Evolutionary conservation across 1,140 invertebrate genomes (phyloP), one percentile per base, ranked within the genome.

Genomic region (Calephelis nemesis): DNA sequence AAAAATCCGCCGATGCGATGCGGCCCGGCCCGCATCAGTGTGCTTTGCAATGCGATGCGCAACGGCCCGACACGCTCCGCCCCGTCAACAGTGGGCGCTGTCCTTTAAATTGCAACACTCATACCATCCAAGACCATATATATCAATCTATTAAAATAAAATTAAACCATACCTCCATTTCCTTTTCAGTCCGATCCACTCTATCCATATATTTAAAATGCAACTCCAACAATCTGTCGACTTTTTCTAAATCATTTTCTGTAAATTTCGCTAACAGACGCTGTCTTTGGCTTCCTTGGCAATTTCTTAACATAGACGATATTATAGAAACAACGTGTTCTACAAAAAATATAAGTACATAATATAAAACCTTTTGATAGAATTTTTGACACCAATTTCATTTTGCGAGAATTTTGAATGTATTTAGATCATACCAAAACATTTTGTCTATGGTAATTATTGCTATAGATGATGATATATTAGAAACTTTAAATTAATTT

Each of bases 241-340:
- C 97, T 93, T 99, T 99, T 92, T 99, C 99, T 79, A 98, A 96
- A 92, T 99, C 98, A 87, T 99, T 99, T 93, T 99, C 99, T 0
- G 96, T 97, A 88, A 99, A 99, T 93, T 99, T 99, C 75, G 96
- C 96, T 8, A 99, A 85, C 42, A 99, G 92, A 65, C 99, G 93
- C 82, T 98, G 96, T 47, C 97, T 92, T 74, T 99, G 98, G 45
- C 96, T 95, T 8, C 97, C 97, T 81, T 96, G 96, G 84, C 97
- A 98, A 83, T 99, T 98, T 68, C 97, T 94, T 63, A 99, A 91
- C 95, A 99, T 96, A 62, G 97, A 92, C 0, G 97, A 95, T 82
- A 99, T 97, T 63, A 99, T 98, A 0, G 98, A 98, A 48, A 97
- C 94, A 11, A 99, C 97, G 88, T 99, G 98, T 89, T 99, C 98